Evolutionary conservation across 2,888 invertebrate genomes (phyloP), one percentile per base, ranked within the genome.

Genomic region (Scaeva pyrastri): DNA sequence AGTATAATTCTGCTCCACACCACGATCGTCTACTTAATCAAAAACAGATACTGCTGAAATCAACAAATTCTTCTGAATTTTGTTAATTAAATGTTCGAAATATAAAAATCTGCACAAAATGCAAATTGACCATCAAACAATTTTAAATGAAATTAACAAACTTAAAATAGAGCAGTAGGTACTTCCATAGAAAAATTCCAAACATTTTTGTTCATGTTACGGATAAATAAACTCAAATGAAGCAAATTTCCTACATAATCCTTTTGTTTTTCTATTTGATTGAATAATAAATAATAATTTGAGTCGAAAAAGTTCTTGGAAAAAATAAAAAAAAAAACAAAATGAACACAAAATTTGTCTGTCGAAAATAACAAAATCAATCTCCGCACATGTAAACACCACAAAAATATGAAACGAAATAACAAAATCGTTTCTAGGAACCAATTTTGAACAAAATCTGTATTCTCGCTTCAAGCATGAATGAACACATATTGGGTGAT

Each of bases 361-460:
- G 3, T 1, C 19, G n/a, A 43, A 62, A 43, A 58, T 58, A 58
- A 39, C 19, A 43, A 48, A 48, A 64, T 26, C 26, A 26, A 64
- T 45, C n/a, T 12, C 11, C 11, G 14, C 16, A 76, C 41, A 60
- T 62, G 52, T 70, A 77, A 70, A 39, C 68, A 60, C 19, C 14
- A 60, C 60, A 70, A 50, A 56, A 11, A 39, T 64, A 16, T 11
- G 0, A 12, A 11, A 26, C 11, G 8, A 48, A 12, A 16, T 14
- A 48, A 3, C 31, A 26, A 43, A 72, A 77, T 76, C 73, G 52
- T 64, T 85, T 85, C 85, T 62, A 41, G 70, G 85, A 85, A 85
- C 70, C 48, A 68, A 73, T 77, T 76, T 72, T 26, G n/a, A 36
- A 64, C 76, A 52, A 71, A 66, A 76, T 55, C 43, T 80, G 80